A percentile compares a stretch with the other conserved stretches of the same genome.
Conservation (phyloP, 2,797 vertebrate species). For the Cottoperca gobio region DNA sequence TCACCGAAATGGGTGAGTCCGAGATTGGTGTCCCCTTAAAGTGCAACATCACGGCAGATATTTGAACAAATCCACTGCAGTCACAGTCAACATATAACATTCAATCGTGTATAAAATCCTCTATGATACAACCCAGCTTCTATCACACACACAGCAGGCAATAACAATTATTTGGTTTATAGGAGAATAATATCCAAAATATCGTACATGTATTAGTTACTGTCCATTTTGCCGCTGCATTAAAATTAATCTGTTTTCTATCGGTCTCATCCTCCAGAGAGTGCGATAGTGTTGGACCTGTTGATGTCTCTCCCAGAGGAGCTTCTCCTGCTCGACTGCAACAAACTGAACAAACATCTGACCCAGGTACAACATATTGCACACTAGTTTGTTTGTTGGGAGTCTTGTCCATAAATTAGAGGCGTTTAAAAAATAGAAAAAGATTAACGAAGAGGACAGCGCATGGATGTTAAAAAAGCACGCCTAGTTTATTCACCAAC, state of each 20-base stretch:
- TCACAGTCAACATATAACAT: neutral
- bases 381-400: neutral
- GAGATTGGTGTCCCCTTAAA: neutral
- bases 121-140: neutral
- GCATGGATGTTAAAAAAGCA: too few relatives aligned
- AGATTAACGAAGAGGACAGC: too few relatives aligned
- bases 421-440: too few relatives aligned
- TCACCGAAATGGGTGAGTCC: conserved; percentile 83
- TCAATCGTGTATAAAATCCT: too few relatives aligned
- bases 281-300: conserved; percentile 82
- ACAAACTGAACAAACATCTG: conserved; percentile 74
- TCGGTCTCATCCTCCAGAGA: conserved; percentile 64
- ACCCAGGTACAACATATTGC: conserved; percentile 53
- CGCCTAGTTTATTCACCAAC: too few relatives aligned
- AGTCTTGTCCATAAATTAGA: too few relatives aligned
- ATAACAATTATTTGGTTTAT: too few relatives aligned
- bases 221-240: too few relatives aligned
- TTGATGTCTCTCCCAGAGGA: conserved; percentile 84
- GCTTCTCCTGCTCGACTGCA: conserved; percentile 75
- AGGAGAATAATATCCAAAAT: too few relatives aligned
- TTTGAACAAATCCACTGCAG: neutral
- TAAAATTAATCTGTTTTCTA: accelerated
- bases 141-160: neutral
- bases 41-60: neutral
- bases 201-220: too few relatives aligned